Conservation (phyloP, 2,797 vertebrate species). For the Anniella stebbinsi region DNA sequence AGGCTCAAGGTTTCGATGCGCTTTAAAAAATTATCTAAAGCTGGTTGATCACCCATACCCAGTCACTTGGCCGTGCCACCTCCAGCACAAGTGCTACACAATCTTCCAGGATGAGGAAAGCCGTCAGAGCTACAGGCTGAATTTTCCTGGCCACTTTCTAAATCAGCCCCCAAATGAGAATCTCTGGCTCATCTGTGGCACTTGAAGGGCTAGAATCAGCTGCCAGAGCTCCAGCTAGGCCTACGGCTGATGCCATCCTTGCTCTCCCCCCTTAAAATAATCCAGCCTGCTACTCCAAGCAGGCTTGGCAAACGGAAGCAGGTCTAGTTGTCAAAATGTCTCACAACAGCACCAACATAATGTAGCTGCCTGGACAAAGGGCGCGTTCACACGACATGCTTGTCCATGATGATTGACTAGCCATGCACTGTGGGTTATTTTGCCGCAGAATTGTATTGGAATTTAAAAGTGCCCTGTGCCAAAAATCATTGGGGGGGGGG, state of each 20-base stretch:
- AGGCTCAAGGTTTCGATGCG: fast-evolving
- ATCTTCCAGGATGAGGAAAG: background rate
- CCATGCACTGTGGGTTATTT: too few relatives aligned
- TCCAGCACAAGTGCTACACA: background rate
- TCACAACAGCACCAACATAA: background rate
- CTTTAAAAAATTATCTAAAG: background rate
- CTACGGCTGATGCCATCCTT: background rate
- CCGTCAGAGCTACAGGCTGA: background rate
- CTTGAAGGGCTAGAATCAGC: background rate
- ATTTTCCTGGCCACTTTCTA: background rate
- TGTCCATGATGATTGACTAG: too few relatives aligned
- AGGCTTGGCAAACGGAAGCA: background rate
- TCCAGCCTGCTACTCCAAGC: background rate
- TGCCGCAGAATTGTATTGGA: too few relatives aligned
- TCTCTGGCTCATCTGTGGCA: background rate
- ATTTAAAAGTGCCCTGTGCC: too few relatives aligned
- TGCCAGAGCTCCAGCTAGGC: background rate
- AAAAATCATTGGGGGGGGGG: too few relatives aligned
- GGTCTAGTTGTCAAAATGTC: background rate
- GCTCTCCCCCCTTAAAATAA: background rate
- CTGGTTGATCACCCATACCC: background rate
- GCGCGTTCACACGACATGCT: too few relatives aligned
- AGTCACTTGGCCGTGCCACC: background rate
- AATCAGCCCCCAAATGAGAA: background rate
- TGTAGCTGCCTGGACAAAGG: background rate